Conservation (phyloP, 1,140 invertebrate species). For the Caerostris extrusa region DNA sequence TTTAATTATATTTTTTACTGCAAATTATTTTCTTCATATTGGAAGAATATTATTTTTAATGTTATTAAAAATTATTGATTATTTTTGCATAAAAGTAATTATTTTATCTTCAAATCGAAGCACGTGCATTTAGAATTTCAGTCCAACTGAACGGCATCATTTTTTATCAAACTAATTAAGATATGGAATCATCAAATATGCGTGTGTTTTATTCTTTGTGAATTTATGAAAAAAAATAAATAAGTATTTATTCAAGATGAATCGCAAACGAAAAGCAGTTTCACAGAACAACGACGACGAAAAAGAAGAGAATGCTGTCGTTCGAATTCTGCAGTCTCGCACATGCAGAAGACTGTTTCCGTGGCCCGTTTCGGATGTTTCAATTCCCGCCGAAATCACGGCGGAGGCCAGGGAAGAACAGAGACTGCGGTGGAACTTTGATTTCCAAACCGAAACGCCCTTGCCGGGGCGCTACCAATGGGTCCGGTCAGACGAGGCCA, state of each 20-base stretch:
- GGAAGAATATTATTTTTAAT: too few species aligned
- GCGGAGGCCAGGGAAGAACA: constrained; percentile 39
- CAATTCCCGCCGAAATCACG: not conserved
- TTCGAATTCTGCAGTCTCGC: constrained; percentile 24
- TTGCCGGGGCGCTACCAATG: constrained; percentile 73
- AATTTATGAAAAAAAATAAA: too few species aligned
- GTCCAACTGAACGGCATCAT: too few species aligned
- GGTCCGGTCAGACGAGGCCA: not conserved
- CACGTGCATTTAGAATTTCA: too few species aligned
- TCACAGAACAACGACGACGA: constrained; percentile 29
- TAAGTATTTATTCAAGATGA: not conserved
- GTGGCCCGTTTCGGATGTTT: not conserved
- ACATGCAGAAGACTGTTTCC: constrained; percentile 45
- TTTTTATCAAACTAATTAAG: too few species aligned
- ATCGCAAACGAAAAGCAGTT: not conserved
- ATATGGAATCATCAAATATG: too few species aligned
- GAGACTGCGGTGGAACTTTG: constrained; percentile 67
- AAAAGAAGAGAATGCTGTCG: constrained; percentile 14
- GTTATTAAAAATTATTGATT: too few species aligned
- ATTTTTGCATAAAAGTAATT: too few species aligned
- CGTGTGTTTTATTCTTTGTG: too few species aligned
- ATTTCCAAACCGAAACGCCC: constrained; percentile 71
- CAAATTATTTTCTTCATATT: too few species aligned
- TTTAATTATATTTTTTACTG: too few species aligned
- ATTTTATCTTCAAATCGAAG: too few species aligned